Evolutionary conservation across 2,888 invertebrate species (phyloP).

Genomic region (Lutraria lutraria): DNA sequence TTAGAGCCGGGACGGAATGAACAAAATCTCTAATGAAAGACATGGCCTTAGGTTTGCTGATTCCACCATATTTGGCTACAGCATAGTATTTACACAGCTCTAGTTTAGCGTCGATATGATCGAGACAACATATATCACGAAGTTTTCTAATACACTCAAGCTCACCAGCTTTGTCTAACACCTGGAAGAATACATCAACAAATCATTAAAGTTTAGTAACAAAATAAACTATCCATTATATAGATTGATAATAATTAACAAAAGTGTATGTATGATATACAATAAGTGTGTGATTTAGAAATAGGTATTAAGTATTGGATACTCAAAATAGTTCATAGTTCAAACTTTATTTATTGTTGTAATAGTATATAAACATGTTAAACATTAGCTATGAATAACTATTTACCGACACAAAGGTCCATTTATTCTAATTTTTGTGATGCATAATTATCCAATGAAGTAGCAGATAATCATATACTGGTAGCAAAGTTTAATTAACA

Average conservation of each 20-base stretch:
- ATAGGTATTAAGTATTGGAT: too few relatives aligned
- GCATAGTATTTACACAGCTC: constrained; percentile 82
- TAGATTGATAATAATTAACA: too few relatives aligned
- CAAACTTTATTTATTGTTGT: too few relatives aligned
- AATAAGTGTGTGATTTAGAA: too few relatives aligned
- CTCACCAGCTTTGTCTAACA: constrained; percentile 76
- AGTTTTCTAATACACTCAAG: constrained; percentile 82
- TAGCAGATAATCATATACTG: too few relatives aligned
- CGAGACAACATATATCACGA: constrained; percentile 79
- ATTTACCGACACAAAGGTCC: too few relatives aligned
- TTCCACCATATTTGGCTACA: constrained; percentile 81
- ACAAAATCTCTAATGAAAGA: constrained; percentile 80
- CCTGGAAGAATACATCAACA: constrained; percentile 59
- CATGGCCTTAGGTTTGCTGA: constrained; percentile 77
- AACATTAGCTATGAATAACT: too few relatives aligned
- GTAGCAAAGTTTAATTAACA: not conserved
- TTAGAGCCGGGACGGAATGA: constrained; percentile 79
- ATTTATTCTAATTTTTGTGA: too few relatives aligned
- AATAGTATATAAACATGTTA: too few relatives aligned
- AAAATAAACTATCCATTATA: not conserved
- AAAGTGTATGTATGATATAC: too few relatives aligned
- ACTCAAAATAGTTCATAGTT: too few relatives aligned
- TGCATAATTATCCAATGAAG: too few relatives aligned
- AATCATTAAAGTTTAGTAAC: not conserved
- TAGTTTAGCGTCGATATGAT: constrained; percentile 79